Evolutionary conservation across 2,113 vertebrate genomes (phyloP).

Genomic region (Tinamus guttatus): DNA sequence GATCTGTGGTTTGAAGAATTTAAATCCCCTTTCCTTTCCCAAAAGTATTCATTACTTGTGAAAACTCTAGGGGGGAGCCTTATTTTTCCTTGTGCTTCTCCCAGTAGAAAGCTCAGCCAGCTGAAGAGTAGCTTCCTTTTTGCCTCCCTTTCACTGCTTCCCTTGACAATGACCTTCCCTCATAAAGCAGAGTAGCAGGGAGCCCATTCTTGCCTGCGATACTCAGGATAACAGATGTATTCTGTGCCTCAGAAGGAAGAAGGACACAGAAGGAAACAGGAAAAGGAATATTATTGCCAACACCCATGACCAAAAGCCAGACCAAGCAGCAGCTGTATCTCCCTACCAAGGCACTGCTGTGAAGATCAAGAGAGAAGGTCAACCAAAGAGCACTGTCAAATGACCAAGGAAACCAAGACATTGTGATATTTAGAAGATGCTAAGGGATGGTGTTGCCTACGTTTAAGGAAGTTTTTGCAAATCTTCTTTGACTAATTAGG

Average conservation of each 20-base stretch:
- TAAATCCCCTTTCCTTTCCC: neutral
- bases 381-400: neutral
- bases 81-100: neutral
- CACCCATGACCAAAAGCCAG: neutral
- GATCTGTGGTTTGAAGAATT: neutral
- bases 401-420: neutral
- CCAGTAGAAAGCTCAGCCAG: neutral
- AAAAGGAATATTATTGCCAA: neutral
- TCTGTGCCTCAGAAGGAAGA: neutral
- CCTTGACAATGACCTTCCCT: neutral
- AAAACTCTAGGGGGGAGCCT: neutral
- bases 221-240: neutral
- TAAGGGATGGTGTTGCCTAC: neutral
- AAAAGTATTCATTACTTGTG: neutral
- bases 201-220: neutral
- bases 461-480: neutral
- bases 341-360: neutral
- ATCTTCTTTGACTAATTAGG: conserved; percentile 10
- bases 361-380: neutral
- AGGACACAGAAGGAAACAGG: neutral
- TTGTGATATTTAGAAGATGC: conserved; percentile 6
- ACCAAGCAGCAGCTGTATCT: neutral
- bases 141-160: neutral
- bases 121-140: neutral
- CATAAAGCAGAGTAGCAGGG: accelerated